Evolutionary conservation across 2,888 invertebrate species (phyloP).

Genomic region (Copidosoma aretas): DNA sequence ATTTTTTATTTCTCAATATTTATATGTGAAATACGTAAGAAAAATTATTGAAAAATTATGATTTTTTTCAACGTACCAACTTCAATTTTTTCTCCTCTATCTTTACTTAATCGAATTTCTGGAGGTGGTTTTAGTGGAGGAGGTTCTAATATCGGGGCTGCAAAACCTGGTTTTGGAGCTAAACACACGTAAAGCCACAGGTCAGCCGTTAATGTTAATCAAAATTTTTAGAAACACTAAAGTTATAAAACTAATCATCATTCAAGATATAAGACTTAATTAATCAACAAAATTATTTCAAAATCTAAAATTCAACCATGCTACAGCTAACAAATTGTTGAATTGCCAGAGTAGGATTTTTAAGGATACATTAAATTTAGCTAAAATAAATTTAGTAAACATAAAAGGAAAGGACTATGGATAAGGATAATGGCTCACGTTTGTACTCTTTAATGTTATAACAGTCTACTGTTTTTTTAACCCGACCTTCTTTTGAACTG

Average conservation of each 20-base stretch:
- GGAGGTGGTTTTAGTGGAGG: constrained; percentile 55
- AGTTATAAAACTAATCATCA: background rate
- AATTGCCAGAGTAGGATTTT: no score
- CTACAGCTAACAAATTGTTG: no score
- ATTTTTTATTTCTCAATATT: no score
- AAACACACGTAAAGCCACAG: constrained; percentile 40
- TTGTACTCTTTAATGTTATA: constrained; percentile 51
- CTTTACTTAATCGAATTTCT: constrained; percentile 64
- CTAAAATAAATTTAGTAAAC: background rate
- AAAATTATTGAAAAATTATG: background rate
- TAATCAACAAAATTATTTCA: no score
- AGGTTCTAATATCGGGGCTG: constrained; percentile 42
- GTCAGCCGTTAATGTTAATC: constrained; percentile 36
- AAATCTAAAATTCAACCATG: no score
- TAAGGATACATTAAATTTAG: background rate
- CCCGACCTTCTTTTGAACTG: constrained; percentile 52
- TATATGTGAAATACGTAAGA: background rate
- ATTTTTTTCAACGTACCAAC: constrained; percentile 53
- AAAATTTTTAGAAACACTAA: constrained; percentile 2
- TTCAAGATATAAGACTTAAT: no score
- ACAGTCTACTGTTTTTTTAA: constrained; percentile 45
- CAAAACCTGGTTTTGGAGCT: constrained; percentile 60
- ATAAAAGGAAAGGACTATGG: constrained; percentile 36
- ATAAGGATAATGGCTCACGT: constrained; percentile 51
- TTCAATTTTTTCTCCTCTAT: constrained; percentile 56